Evolutionary conservation across 2,888 invertebrate species (phyloP), one percentile per base, ranked within the genome.

Genomic region (Coelopa pilipes): DNA sequence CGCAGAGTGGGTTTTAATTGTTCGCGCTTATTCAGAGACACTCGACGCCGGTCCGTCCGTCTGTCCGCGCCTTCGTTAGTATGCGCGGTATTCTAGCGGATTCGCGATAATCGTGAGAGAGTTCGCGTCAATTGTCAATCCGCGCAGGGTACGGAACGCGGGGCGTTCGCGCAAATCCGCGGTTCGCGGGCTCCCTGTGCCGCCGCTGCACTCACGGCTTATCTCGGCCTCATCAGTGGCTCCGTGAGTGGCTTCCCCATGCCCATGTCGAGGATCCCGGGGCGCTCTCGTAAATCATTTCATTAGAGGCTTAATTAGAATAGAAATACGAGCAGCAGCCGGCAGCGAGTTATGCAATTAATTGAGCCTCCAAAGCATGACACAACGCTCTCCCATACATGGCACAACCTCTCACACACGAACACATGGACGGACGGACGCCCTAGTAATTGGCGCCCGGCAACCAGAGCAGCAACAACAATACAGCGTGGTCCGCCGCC

Each of bases 301-400:
- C 80, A 81, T 81, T 81, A 81, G 80, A 73, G 78, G 76, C 76
- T 80, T 74, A 80, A 53, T 66, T 53, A 66, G 50, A 66, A 66
- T 50, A 66, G n/a, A 50, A 66, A 49, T 81, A 53, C 53, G 71
- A 73, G 65, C 57, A 24, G 46, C 11, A n/a, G 65, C 49, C 72
- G 59, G n/a, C 57, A n/a, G 72, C 63, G 76, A 75, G 78, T 81
- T 81, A 81, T 81, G 80, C 80, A 82, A 82, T 82, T 82, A 82
- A 82, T 82, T 80, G 78, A 72, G 73, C 55, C 66, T 11, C 49
- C 73, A 63, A 68, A 68, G 68, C 68, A 49, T 68, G 62, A 62
- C 62, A 62, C 15, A 68, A 17, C 1, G 12, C 10, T 49, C 15
- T 19, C 24, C 12, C 19, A 13, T 13, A 11, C 13, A 0, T 34